These are phyloP conservation scores for Paramormyrops kingsleyae DNA, from an alignment of 2,113 vertebrate species.

Conservation along the genomic window DNA sequence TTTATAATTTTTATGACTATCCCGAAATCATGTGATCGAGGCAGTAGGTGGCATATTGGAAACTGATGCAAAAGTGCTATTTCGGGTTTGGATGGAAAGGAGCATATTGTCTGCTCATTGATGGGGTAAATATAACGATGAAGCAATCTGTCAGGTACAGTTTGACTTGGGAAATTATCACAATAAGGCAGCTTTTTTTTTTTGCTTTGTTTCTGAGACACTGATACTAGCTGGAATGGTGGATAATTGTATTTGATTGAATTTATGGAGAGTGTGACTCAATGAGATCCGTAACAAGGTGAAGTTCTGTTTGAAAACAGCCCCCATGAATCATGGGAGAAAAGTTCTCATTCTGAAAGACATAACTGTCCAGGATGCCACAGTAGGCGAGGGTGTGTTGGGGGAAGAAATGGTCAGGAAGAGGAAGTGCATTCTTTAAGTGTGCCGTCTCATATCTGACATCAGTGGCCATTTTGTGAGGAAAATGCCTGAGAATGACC, in stretches of 20 bases:
- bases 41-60: background rate
- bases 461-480: background rate
- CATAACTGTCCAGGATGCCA: background rate
- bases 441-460: background rate
- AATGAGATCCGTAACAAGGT: background rate
- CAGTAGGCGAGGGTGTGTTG: background rate
- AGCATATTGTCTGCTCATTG: background rate
- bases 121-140: background rate
- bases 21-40: background rate
- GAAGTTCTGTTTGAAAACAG: background rate
- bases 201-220: background rate
- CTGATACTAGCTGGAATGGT: background rate
- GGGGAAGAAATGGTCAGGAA: background rate
- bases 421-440: background rate
- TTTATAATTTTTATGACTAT: background rate
- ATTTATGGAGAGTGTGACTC: background rate
- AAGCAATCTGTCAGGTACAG: background rate
- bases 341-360: background rate
- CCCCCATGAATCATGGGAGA: background rate
- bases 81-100: background rate
- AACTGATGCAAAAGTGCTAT: background rate
- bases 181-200: background rate
- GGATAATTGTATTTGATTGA: background rate
- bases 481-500: slow-evolving; percentile 12
- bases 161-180: background rate